These are phyloP conservation scores for Cacatua alba DNA, from an alignment of 2,113 vertebrate species.

Conservation along the genomic window DNA sequence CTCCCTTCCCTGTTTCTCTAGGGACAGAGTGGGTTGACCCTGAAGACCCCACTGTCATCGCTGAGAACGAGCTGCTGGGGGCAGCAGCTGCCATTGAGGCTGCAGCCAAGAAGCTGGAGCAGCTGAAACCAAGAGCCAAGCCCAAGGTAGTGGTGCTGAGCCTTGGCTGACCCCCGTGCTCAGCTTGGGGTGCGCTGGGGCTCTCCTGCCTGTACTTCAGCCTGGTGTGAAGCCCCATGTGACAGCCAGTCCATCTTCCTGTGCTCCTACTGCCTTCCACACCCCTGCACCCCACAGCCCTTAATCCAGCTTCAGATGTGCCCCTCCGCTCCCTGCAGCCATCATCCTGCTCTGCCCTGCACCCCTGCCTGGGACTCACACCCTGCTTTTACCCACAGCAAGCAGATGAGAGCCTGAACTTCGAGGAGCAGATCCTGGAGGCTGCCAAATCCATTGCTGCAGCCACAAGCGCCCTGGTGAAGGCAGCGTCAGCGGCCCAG, in stretches of 20 bases:
- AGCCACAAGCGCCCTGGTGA: constrained; percentile 95
- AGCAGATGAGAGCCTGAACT: constrained; percentile 96
- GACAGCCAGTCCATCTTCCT: neutral
- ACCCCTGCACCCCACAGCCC: neutral
- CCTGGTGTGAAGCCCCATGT: neutral
- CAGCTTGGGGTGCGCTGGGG: neutral
- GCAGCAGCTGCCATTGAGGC: constrained; percentile 96
- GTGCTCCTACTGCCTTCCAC: neutral
- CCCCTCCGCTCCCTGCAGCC: neutral
- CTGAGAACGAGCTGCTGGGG: constrained; percentile 94
- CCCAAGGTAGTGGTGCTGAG: constrained; percentile 84
- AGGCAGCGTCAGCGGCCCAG: constrained; percentile 95
- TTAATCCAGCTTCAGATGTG: neutral
- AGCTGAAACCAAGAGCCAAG: constrained; percentile 94
- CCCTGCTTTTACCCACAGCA: constrained; percentile 76
- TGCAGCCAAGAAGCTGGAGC: constrained; percentile 98
- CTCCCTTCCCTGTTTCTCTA: neutral
- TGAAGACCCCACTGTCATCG: constrained; percentile 95
- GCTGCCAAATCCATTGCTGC: constrained; percentile 98
- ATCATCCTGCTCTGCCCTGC: neutral
- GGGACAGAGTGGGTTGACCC: constrained; percentile 96
- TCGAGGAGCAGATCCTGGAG: constrained; percentile 97
- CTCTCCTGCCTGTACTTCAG: neutral
- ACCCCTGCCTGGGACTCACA: neutral
- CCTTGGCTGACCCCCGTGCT: neutral